Base-by-base conservation (phyloP, 2,113 vertebrate genomes). In the Pseudorhombus dupliciocellatus region DNA sequence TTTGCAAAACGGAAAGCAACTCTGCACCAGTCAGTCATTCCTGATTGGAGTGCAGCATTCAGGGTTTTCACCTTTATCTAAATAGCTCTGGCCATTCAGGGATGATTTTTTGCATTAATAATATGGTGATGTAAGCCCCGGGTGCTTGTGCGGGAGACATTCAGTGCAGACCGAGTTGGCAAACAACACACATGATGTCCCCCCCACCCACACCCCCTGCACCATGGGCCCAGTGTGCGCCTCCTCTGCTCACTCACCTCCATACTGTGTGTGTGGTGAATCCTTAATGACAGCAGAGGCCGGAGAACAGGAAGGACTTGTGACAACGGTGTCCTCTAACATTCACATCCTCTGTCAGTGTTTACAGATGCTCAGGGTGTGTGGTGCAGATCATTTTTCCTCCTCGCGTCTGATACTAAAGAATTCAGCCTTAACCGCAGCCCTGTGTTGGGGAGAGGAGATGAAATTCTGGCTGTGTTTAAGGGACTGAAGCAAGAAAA, bases 231-330 rank as follows among this genome's bases (percentile, higher is more conserved):
- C 18, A 11, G 60, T n/a, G 67, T 44, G 62, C 56, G 77, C 59
- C 73, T 82, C 63, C 59, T 75, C 65, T 72, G 50, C 68, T 75
- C 66, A 50, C 62, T 73, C 75, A 70, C 74, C 56, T 59, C 18
- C 71, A 62, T 61, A 56, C 30, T 46, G 42, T 46, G 42, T 46
- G 62, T 72, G 77, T 64, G 61, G 30, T 62, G 70, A 73, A 84
- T 87, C 51, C 61, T 63, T 83, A 77, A 84, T 68, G 85, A 78
- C 73, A 85, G 80, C 75, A 80, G 64, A 74, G 81, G 81, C 79
- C 70, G 52, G 64, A 60, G 64, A 74, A 74, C 52, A 58, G 51
- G 69, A 84, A 84, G 80, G 72, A 75, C 78, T 84, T 71, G 11
- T 83, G 75, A 80, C 80, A 82, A 75, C 25, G 28, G 66, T 74